Conservation (phyloP, 2,113 vertebrate species). For the Trichechus manatus region DNA sequence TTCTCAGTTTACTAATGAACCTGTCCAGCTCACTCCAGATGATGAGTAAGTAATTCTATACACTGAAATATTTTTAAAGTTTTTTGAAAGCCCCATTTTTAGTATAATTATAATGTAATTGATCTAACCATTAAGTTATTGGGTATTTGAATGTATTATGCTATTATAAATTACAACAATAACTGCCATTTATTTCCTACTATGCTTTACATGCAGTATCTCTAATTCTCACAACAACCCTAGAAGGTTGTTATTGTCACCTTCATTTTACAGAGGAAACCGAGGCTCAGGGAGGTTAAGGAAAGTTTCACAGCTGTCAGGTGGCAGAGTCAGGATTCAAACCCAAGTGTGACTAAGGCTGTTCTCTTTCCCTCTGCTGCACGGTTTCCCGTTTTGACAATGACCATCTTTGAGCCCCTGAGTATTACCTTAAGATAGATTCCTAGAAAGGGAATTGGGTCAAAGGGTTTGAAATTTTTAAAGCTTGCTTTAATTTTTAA, state of each 20-base stretch:
- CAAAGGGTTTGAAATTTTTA: not conserved
- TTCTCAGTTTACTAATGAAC: slow-evolving; percentile 98
- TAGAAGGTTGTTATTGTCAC: not conserved
- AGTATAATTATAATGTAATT: not conserved
- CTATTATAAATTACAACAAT: not conserved
- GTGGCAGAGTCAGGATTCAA: slow-evolving; percentile 9
- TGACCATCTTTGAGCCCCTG: not conserved
- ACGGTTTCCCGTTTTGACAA: not conserved
- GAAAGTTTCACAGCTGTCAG: slow-evolving; percentile 28
- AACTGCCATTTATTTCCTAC: not conserved
- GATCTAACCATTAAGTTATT: not conserved
- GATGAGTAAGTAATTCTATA: slow-evolving; percentile 95
- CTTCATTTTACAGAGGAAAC: slow-evolving; percentile 27
- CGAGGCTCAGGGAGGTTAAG: not conserved
- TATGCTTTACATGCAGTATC: not conserved
- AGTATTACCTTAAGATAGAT: not conserved
- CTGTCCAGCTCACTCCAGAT: slow-evolving; percentile 98
- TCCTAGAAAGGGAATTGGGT: not conserved
- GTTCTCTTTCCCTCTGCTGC: not conserved
- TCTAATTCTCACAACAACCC: slow-evolving; percentile 26
- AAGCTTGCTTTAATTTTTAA: not conserved
- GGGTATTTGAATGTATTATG: slow-evolving; percentile 1
- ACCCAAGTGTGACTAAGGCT: not conserved
- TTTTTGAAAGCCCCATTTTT: slow-evolving; percentile 1
- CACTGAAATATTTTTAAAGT: not conserved